These are phyloP conservation scores for Eonycteris spelaea DNA, from an alignment of 2,113 vertebrate genomes.

Conservation along the genomic window DNA sequence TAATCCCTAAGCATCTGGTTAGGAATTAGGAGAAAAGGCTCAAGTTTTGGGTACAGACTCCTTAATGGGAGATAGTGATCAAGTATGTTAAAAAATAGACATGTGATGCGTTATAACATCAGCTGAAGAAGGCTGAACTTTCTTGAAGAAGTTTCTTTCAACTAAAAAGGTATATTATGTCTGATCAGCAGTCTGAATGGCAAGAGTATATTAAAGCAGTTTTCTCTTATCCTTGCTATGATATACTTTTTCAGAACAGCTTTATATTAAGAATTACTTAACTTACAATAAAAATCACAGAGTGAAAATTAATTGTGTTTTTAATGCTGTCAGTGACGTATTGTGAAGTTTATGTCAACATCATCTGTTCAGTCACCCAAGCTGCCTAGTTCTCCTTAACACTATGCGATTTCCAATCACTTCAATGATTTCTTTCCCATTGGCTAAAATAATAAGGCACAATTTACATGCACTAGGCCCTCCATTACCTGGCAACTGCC, in stretches of 20 bases:
- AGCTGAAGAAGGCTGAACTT: not conserved
- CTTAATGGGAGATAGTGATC: not conserved
- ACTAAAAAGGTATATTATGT: not conserved
- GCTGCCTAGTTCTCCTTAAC: not conserved
- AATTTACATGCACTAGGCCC: not conserved
- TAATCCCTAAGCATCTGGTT: not conserved
- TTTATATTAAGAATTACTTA: not conserved
- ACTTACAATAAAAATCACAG: not conserved
- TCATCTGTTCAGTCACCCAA: not conserved
- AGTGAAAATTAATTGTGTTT: not conserved
- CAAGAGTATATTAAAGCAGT: not conserved
- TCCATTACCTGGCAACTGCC: not conserved
- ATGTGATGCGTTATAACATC: not conserved
- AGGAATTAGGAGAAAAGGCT: not conserved
- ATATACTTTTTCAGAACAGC: not conserved
- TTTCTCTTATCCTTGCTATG: not conserved
- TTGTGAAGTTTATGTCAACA: not conserved
- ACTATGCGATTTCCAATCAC: not conserved
- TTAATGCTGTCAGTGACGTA: not conserved
- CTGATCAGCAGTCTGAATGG: not conserved
- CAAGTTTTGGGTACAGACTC: not conserved
- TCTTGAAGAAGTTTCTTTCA: not conserved
- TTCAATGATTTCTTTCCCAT: not conserved
- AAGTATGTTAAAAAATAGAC: not conserved
- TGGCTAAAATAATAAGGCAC: not conserved